A percentile compares a stretch with the other conserved stretches of the same genome.
Evolutionary conservation across 2,113 vertebrate genomes (phyloP).

Genomic region (Scopus umbretta): DNA sequence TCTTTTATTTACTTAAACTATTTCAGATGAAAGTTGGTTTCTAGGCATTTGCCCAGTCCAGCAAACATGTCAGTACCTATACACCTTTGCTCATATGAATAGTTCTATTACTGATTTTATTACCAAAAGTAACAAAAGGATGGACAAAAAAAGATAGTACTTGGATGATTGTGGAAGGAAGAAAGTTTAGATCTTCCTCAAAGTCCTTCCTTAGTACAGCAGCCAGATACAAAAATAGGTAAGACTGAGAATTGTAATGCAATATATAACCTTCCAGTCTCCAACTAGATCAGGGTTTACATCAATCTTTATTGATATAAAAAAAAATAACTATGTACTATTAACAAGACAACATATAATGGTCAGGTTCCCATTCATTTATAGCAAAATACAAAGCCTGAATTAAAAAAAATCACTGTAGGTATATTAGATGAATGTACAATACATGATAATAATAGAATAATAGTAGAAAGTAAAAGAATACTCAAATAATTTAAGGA

Average conservation of each 20-base stretch:
- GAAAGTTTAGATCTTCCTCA: background rate
- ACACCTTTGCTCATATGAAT: background rate
- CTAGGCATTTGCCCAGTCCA: background rate
- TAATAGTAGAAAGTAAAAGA: background rate
- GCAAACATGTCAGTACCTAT: background rate
- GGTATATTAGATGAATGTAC: background rate
- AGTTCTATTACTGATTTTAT: background rate
- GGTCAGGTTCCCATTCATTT: background rate
- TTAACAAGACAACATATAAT: background rate
- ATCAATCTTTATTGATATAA: background rate
- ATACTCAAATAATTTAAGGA: background rate
- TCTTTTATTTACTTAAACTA: background rate
- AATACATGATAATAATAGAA: background rate
- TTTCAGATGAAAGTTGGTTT: background rate
- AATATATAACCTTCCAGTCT: background rate
- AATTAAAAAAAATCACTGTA: background rate
- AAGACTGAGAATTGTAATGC: background rate
- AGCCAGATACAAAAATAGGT: background rate
- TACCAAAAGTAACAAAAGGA: background rate
- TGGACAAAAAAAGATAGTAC: background rate
- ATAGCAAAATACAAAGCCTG: background rate
- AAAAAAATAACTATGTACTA: background rate
- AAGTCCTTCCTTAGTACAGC: background rate
- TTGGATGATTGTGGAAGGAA: background rate
- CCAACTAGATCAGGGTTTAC: background rate